Base-by-base conservation (phyloP, 1,140 invertebrate genomes). In the Berghia stephanieae region DNA sequence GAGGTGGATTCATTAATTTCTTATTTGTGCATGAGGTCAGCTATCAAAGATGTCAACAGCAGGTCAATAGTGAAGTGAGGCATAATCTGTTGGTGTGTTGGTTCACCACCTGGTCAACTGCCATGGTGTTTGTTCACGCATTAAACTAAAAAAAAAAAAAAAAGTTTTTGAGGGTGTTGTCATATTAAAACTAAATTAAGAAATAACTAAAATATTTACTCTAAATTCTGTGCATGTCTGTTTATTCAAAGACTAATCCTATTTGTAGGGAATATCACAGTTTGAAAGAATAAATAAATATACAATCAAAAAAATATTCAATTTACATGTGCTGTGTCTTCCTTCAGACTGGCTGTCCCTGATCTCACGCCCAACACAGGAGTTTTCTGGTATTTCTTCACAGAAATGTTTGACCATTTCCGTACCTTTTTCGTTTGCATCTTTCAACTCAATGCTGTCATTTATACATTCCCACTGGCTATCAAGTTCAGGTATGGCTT, bases 401-500 rank as follows among this genome's bases (percentile, higher is more conserved):
- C 96, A 0, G 98, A 99, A 91, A 98, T 99, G 96, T 99, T 99
- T 92, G 97, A 99, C 84, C 98, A 99, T 89, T 99, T 99, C 85
- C 92, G 96, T 69, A 91, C 94, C 75, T 93, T 99, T 80, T 99
- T 99, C 90, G 93, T 99, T 1, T 97, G 94, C 85, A 95, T 96
- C 78, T 99, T 99, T 87, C 98, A 99, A 92, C 94, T 99, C 73
- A 99, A 99, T 91, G 95, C 95, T 1, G 92, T 97, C 67, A 92
- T 98, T 18, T 99, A 99, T 89, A 92, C 98, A 36, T 90, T 98
- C 34, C 98, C 98, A 10, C 87, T 98, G 0, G 93, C 95, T 3
- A 89, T 98, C 21, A 93, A 94, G 86, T 93, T 99, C 78, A 93
- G 94, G 85, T 92, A 84, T 75, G 63, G n/a, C n/a, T n/a, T n/a